These are phyloP conservation scores for Siderastrea siderea DNA, from an alignment of 92 coral and sea anemone species.

Conservation along the genomic window DNA sequence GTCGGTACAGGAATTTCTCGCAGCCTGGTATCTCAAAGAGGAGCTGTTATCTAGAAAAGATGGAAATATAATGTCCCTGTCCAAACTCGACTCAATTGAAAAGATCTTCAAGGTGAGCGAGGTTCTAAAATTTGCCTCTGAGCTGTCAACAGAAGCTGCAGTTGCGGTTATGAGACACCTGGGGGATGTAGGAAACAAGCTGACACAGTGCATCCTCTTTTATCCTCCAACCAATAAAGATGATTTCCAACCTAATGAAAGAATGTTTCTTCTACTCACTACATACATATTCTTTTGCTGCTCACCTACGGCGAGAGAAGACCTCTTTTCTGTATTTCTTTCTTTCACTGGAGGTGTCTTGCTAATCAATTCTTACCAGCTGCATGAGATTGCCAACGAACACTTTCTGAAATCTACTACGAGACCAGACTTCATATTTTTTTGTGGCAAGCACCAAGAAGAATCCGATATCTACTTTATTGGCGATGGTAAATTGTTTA, in stretches of 20 bases:
- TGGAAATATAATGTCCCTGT: background rate
- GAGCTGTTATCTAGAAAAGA: background rate
- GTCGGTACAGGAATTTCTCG: constrained; percentile 1
- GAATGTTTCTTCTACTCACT: background rate
- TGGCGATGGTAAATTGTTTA: too few relatives aligned
- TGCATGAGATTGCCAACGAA: background rate
- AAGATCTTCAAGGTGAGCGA: background rate
- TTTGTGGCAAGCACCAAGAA: background rate
- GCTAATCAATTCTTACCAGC: background rate
- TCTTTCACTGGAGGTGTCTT: background rate
- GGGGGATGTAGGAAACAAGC: background rate
- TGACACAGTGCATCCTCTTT: too few relatives aligned
- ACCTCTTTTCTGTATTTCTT: background rate
- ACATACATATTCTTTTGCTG: background rate
- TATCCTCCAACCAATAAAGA: too few relatives aligned
- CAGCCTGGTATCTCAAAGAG: too few relatives aligned
- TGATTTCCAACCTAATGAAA: too few relatives aligned
- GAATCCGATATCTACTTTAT: too few relatives aligned
- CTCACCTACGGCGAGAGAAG: background rate
- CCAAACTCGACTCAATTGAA: background rate
- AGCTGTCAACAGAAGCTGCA: constrained; percentile 8
- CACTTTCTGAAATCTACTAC: background rate
- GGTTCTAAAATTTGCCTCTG: background rate
- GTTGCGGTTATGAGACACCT: background rate
- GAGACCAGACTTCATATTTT: background rate